Conservation (phyloP, 2,113 vertebrate genomes). For the Anolis sagrei region DNA sequence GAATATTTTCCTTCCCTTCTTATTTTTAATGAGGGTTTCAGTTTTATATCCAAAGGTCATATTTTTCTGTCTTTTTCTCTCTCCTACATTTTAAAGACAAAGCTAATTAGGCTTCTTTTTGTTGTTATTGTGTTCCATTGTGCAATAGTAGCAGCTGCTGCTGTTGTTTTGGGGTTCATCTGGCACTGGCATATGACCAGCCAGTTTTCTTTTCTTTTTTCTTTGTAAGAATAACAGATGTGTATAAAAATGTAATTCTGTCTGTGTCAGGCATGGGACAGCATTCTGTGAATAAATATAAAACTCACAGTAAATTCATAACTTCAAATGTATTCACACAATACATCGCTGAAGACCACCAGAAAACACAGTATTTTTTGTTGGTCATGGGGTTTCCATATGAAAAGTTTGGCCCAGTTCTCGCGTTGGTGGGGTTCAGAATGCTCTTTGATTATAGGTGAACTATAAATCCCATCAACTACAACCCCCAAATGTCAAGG, state of each 20-base stretch:
- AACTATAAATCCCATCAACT: no score
- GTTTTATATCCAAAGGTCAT: conserved; percentile 76
- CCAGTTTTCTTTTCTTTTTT: conserved; percentile 68
- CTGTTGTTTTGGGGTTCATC: conserved; percentile 78
- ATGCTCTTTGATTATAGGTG: no score
- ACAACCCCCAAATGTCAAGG: no score
- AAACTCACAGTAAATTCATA: conserved; percentile 67
- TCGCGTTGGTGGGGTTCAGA: no score
- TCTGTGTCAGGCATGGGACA: conserved; percentile 66
- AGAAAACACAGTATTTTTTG: no score
- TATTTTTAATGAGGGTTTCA: conserved; percentile 71
- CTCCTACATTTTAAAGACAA: conserved; percentile 64
- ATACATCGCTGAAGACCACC: no score
- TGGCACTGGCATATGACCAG: conserved; percentile 75
- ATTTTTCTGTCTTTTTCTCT: conserved; percentile 5
- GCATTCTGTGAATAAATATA: conserved; percentile 68
- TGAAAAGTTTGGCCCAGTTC: no score
- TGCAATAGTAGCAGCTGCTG: conserved; percentile 83
- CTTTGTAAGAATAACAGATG: conserved; percentile 83
- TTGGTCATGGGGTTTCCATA: no score
- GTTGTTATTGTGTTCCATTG: conserved; percentile 68
- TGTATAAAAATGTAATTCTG: conserved; percentile 77
- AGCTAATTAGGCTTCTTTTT: conserved; percentile 74
- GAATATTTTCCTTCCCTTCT: conserved; percentile 48
- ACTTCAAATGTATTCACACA: conserved; percentile 70